Evolutionary conservation across 1,140 invertebrate species (phyloP), one percentile per base, ranked within the genome.

Genomic region (Galendromus occidentalis): DNA sequence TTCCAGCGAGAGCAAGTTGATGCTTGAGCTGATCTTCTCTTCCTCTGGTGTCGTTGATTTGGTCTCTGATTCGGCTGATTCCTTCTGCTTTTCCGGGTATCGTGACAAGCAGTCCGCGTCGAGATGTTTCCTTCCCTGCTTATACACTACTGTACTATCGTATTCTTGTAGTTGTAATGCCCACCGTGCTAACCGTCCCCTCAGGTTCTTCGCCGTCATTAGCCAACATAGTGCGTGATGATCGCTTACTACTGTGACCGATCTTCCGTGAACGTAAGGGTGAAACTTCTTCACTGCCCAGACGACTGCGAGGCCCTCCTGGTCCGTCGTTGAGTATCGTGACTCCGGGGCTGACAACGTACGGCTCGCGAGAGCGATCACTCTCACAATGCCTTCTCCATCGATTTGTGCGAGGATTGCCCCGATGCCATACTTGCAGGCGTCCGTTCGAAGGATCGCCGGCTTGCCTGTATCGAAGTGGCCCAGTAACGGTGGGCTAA

Each of bases 361-460:
- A 18, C 0, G 68, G 33, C 2, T 75, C 51, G 18, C 71, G 71
- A 39, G 71, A 64, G 45, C 73, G 73, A 66, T 75, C 72, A 2
- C 71, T 75, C 51, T 69, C 14, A 59, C 63, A 7, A 7, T 64
- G 55, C 63, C 63, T 9, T 41, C 14, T 67, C 76, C 71, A 45
- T 69, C 69, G 1, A 64, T 63, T 59, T 80, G 78, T 18, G 70
- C 68, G 9, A 81, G 33, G 0, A 81, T 76, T 1, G 76, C 77
- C 18, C 77, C 76, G 5, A 80, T 28, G 0, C 76, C 77, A 44
- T 70, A 70, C 1, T 72, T 69, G 25, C 69, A 74, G 20, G 74
- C 75, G 69, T 80, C 78, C 9, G 70, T 73, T 7, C 74, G 69
- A 7, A 81, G 71, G 71, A 78, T 72, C 72, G 80, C 71, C 73